Percentiles rank a stretch among this genome's conserved stretches.
Evolutionary conservation across 1,140 invertebrate genomes (phyloP).

Genomic region (Himalopsyche phryganea): DNA sequence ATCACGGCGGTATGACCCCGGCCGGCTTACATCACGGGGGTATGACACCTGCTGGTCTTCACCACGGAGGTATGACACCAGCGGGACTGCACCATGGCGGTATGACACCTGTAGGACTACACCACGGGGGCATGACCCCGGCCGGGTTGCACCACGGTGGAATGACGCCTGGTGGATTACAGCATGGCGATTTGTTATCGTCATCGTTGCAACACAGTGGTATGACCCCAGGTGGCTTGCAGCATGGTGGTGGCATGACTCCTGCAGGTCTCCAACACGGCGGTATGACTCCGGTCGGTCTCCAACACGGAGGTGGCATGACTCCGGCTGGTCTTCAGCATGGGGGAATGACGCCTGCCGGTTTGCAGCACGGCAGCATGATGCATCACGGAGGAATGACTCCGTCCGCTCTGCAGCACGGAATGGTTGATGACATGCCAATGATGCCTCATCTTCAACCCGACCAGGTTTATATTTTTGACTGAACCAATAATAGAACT

Average conservation of each 20-base stretch:
- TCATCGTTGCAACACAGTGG: slow-evolving; percentile 42
- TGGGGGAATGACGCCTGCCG: slow-evolving; percentile 41
- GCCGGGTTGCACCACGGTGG: slow-evolving; percentile 47
- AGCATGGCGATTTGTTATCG: slow-evolving; percentile 37
- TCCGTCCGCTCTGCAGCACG: slow-evolving; percentile 45
- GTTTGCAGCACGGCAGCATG: slow-evolving; percentile 40
- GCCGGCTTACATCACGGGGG: slow-evolving; percentile 38
- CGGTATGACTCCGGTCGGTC: slow-evolving; percentile 38
- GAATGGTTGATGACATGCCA: slow-evolving; percentile 47
- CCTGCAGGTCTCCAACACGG: slow-evolving; percentile 43
- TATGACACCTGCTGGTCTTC: slow-evolving; percentile 37
- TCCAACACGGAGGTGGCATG: slow-evolving; percentile 39
- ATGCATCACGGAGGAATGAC: slow-evolving; percentile 48
- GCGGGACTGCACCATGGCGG: slow-evolving; percentile 38
- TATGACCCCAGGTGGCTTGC: slow-evolving; percentile 47
- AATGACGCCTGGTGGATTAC: slow-evolving; percentile 47
- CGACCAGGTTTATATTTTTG: slow-evolving; percentile 38
- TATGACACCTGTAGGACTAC: slow-evolving; percentile 37
- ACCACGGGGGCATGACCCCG: slow-evolving; percentile 38
- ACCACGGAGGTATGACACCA: slow-evolving; percentile 40
- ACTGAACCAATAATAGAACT: too few species aligned
- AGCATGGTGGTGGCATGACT: slow-evolving; percentile 45
- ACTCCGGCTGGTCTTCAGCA: slow-evolving; percentile 40
- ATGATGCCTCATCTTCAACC: slow-evolving; percentile 53
- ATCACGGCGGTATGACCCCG: slow-evolving; percentile 42